Evolutionary conservation across 2,113 vertebrate species (phyloP).

Genomic region (Pachypanchax playfairii): DNA sequence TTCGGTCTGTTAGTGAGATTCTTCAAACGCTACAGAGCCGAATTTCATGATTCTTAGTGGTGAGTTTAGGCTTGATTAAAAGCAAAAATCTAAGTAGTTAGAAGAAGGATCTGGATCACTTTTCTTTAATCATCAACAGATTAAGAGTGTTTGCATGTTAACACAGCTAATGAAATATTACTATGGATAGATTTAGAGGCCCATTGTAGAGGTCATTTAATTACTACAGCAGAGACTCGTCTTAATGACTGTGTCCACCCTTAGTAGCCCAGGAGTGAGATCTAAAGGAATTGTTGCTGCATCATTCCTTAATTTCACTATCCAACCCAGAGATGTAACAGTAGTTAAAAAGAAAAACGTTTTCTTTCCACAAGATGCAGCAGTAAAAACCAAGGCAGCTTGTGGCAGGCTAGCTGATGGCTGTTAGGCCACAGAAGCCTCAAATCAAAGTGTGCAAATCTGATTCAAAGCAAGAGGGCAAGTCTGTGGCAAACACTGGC

Average conservation of each 20-base stretch:
- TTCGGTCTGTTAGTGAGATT: not conserved
- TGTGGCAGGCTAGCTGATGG: conserved; percentile 8
- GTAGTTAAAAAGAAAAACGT: conserved; percentile 23
- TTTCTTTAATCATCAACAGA: too few relatives aligned
- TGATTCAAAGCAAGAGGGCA: conserved; percentile 53
- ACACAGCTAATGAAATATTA: too few relatives aligned
- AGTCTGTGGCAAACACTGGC: conserved; percentile 54
- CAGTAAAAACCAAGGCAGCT: conserved; percentile 26
- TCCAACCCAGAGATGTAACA: conserved; percentile 18
- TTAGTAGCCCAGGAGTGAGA: not conserved
- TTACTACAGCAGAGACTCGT: not conserved
- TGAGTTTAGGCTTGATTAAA: not conserved
- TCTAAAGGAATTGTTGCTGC: not conserved
- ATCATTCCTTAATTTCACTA: conserved; percentile 9
- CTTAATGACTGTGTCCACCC: not conserved
- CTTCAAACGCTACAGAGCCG: not conserved
- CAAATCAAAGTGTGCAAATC: conserved; percentile 59
- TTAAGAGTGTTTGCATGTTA: not conserved
- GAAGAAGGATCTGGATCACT: too few relatives aligned
- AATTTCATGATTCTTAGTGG: not conserved
- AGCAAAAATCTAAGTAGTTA: not conserved
- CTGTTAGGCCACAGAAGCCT: conserved; percentile 43
- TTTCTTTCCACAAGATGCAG: conserved; percentile 23
- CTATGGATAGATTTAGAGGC: too few relatives aligned
- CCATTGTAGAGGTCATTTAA: too few relatives aligned